Conservation (phyloP, 2,888 invertebrate genomes). For the Nineta flava region DNA sequence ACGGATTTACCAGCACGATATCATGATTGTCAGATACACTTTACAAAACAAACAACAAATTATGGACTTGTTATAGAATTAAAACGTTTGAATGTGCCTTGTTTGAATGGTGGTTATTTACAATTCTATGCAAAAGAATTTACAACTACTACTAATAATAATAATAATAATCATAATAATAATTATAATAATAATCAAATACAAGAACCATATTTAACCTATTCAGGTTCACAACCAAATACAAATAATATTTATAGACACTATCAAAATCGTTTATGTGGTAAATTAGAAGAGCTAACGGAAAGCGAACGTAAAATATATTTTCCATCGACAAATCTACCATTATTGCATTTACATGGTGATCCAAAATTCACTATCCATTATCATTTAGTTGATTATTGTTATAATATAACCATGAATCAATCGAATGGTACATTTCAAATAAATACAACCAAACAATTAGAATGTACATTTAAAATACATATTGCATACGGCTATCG, state of each 20-base stretch:
- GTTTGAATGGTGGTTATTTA: constrained; percentile 40
- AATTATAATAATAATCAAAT: constrained; percentile 17
- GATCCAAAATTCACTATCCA: constrained; percentile 48
- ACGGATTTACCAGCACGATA: constrained; percentile 32
- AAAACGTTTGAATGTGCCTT: constrained; percentile 52
- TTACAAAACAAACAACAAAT: constrained; percentile 27
- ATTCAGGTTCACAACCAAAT: not conserved
- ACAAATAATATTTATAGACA: constrained; percentile 15
- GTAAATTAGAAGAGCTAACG: constrained; percentile 52
- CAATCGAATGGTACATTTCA: constrained; percentile 48
- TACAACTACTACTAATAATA: not conserved
- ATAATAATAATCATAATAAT: constrained; percentile 5
- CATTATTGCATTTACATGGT: constrained; percentile 40
- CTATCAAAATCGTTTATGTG: constrained; percentile 36
- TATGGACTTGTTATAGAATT: constrained; percentile 48
- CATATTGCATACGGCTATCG: constrained; percentile 55
- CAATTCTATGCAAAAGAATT: constrained; percentile 27
- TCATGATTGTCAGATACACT: constrained; percentile 37
- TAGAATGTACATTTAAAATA: constrained; percentile 51
- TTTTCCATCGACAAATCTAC: constrained; percentile 32
- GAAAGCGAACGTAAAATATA: constrained; percentile 41
- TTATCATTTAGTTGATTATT: constrained; percentile 53
- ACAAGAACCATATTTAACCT: constrained; percentile 15
- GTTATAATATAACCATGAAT: constrained; percentile 50
- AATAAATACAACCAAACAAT: constrained; percentile 38